These are phyloP conservation scores for Chroicocephalus ridibundus DNA, from an alignment of 2,113 vertebrate species.

Conservation along the genomic window DNA sequence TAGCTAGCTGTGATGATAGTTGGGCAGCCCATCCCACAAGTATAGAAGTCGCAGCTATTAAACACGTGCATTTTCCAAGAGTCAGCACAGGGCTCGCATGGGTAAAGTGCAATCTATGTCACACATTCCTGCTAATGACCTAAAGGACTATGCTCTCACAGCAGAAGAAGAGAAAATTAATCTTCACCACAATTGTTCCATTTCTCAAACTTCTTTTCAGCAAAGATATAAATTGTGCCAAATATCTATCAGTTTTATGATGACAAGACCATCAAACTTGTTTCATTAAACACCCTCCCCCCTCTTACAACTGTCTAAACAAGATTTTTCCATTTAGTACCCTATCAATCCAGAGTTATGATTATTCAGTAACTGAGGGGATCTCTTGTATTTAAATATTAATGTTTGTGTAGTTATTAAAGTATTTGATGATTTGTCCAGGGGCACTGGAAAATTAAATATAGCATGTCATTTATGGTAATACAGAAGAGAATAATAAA, in stretches of 20 bases:
- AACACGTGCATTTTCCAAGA: slow-evolving; percentile 17
- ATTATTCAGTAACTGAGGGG: slow-evolving; percentile 65
- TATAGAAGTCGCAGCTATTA: not conserved
- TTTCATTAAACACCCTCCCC: slow-evolving; percentile 70
- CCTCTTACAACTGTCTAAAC: slow-evolving; percentile 68
- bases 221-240: slow-evolving; percentile 70
- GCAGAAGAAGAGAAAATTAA: slow-evolving; percentile 50
- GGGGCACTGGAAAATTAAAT: slow-evolving; percentile 72
- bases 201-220: slow-evolving; percentile 70
- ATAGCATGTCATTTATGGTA: slow-evolving; percentile 66
- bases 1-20: not conserved
- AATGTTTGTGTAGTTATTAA: slow-evolving; percentile 77
- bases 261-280: slow-evolving; percentile 70
- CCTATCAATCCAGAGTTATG: slow-evolving; percentile 69
- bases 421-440: slow-evolving; percentile 73
- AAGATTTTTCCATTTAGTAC: slow-evolving; percentile 72
- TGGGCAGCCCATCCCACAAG: not conserved
- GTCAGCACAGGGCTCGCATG: not conserved
- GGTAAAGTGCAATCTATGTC: slow-evolving; percentile 8
- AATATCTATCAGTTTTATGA: slow-evolving; percentile 72
- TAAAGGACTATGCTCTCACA: slow-evolving; percentile 22
- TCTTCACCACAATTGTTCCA: slow-evolving; percentile 61
- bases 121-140: slow-evolving; percentile 44
- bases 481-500: slow-evolving; percentile 61
- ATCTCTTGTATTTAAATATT: slow-evolving; percentile 75